Evolutionary conservation across 2,888 invertebrate genomes (phyloP).

Genomic region (Cerastis rubricosa): DNA sequence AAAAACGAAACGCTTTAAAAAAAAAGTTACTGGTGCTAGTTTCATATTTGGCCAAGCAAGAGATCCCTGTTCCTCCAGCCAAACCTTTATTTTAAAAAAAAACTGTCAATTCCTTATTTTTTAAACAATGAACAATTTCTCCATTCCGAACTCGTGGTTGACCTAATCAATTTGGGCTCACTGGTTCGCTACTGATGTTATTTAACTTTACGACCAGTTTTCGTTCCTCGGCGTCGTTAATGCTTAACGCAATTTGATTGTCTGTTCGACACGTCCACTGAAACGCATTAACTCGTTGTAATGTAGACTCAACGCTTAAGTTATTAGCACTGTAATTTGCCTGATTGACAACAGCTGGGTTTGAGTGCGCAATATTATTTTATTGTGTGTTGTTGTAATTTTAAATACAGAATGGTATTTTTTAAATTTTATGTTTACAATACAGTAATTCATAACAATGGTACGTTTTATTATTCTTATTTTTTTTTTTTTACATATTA

Average conservation of each 20-base stretch:
- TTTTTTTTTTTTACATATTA: too few species aligned
- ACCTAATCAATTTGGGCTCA: too few species aligned
- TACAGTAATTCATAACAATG: conserved; percentile 6
- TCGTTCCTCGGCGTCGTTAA: conserved; percentile 63
- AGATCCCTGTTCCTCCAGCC: background rate
- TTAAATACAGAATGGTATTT: background rate
- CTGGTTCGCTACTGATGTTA: conserved; percentile 25
- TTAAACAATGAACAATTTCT: too few species aligned
- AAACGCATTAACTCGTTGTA: conserved; percentile 30
- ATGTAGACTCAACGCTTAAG: conserved; percentile 34
- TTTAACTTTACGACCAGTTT: conserved; percentile 73
- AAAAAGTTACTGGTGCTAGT: too few species aligned
- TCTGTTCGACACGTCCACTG: conserved; percentile 49
- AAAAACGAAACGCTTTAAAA: too few species aligned
- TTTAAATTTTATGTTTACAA: background rate
- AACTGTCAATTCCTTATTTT: background rate
- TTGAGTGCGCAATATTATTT: conserved; percentile 7
- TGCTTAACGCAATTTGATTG: conserved; percentile 55
- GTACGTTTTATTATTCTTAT: background rate
- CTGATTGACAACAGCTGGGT: conserved; percentile 46
- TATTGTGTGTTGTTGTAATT: conserved; percentile 7
- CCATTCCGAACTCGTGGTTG: too few species aligned
- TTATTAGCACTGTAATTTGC: conserved; percentile 49
- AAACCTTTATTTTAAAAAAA: background rate
- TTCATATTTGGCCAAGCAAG: background rate